Evolutionary conservation across 2,113 vertebrate species (phyloP), one percentile per base, ranked within the genome.

Genomic region (Prionailurus bengalensis): DNA sequence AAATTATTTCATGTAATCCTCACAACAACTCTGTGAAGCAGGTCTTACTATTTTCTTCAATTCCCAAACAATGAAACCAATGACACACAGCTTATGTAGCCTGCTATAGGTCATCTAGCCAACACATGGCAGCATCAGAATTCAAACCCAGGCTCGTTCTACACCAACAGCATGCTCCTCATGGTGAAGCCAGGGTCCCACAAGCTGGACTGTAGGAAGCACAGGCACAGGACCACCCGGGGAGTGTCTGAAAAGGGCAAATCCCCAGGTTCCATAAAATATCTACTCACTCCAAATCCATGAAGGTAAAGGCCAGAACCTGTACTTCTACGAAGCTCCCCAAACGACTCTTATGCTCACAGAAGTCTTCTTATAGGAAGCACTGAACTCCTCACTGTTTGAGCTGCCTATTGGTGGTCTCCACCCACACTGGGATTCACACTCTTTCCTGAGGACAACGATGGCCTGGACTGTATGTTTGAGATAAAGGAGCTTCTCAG

Each of bases 1-100:
- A 97, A 97, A 97, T 98, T 97, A 94, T 85, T 66, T 97, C 82
- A 51, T 82, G 93, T 89, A 97, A 96, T 95, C 94, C 96, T 91
- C 91, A 85, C 55, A 94, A 92, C 79, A 83, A 25, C 53, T 42
- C 87, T 48, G 87, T 16, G 15, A 96, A 79, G 96, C 95, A 83
- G 61, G 83, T 66, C 63, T 95, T 83, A 90, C 91, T 95, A 71
- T 84, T 89, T 93, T 92, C 92, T 92, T 89, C 92, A 58, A 39
- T 83, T 93, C 91, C 39, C 73, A 96, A 96, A 96, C 55, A 39
- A 95, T 53, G 87, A 89, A 93, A 80, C 85, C 74, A 94, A 73
- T 93, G 89, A 86, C 31, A 51, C 31, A 91, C 71, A 71, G 31
- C 39, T 97, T 94, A 76, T 68, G 71, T 90, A 91, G 51, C 66